phyloP scores from a whole-genome alignment of 2,113 vertebrate species.

The Nettapus auritus region DNA sequence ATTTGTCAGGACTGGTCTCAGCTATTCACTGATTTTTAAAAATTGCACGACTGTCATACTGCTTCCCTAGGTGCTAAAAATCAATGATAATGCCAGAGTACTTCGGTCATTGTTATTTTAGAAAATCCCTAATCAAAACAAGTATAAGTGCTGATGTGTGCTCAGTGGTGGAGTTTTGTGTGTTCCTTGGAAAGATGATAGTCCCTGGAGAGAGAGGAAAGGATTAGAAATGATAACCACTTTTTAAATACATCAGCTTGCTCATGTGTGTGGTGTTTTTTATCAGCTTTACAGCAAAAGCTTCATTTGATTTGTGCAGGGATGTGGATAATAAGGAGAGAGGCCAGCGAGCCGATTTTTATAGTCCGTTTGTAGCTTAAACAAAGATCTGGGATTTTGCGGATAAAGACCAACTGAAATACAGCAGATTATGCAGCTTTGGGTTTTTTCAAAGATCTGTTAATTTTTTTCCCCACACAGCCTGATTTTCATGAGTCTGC shows the following conservation, averaged over 20 bases:
- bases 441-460: constrained; percentile 63
- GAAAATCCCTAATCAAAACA: constrained; percentile 77
- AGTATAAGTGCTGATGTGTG: constrained; percentile 41
- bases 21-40: constrained; percentile 37
- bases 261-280: constrained; percentile 63
- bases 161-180: constrained; percentile 50
- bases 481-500: neutral
- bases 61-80: constrained; percentile 63
- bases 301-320: constrained; percentile 81
- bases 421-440: constrained; percentile 79
- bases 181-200: constrained; percentile 57
- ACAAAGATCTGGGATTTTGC: constrained; percentile 82
- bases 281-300: constrained; percentile 76
- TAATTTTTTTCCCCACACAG: constrained; percentile 51
- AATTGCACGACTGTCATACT: neutral
- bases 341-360: constrained; percentile 76
- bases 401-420: constrained; percentile 80
- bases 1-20: constrained; percentile 9
- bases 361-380: constrained; percentile 80
- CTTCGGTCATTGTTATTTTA: constrained; percentile 66
- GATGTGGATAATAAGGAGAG: constrained; percentile 76
- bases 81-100: constrained; percentile 58
- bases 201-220: constrained; percentile 70
- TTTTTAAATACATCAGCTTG: constrained; percentile 73
- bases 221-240: constrained; percentile 75